Evolutionary conservation across 2,888 invertebrate genomes (phyloP), one percentile per base, ranked within the genome.

Genomic region (Nomada fucata): DNA sequence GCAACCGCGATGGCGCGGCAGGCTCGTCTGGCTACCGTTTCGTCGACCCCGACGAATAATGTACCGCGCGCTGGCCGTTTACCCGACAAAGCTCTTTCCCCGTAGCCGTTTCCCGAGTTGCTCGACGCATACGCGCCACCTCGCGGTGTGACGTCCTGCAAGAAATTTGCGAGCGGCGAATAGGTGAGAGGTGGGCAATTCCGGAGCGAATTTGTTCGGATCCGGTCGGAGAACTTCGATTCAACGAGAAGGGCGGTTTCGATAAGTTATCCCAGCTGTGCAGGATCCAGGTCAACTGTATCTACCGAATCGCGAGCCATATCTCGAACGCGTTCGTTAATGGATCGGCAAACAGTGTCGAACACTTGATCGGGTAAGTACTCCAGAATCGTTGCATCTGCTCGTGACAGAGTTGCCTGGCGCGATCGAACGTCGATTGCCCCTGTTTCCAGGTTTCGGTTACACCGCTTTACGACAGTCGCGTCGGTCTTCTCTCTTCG

Each of bases 1-100:
- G 86, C 87, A 67, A 86, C 65, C 75, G 29, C 80, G 76, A 67
- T 60, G 76, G 83, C 71, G 44, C 73, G 69, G 26, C 44, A 52
- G 63, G 47, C 67, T 44, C 42, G 76, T 13, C 18, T 10, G 7
- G 1, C 64, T 67, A 50, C 65, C 44, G 67, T 79, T 83, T 74
- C 65, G 73, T 75, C 74, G 76, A 60, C 23, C 71, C 68, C 42
- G 36, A 26, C 18, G 44, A 18, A 11, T 61, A 23, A 63, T 71
- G 76, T 76, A 60, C n/a, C 47, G 0, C 47, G 47, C 47, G 11
- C 47, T 3, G 47, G 11, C 15, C 13, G 47, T 47, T 47, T 47
- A 47, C 70, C 63, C 29, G 76, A 47, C 36, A 55, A 50, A 57
- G 23, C 13, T 70, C 47, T 64, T 70, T 59, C 55, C 42, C 23